phyloP scores from a whole-genome alignment of 1,140 invertebrate genomes.

The Caenorhabditis tropicalis region DNA sequence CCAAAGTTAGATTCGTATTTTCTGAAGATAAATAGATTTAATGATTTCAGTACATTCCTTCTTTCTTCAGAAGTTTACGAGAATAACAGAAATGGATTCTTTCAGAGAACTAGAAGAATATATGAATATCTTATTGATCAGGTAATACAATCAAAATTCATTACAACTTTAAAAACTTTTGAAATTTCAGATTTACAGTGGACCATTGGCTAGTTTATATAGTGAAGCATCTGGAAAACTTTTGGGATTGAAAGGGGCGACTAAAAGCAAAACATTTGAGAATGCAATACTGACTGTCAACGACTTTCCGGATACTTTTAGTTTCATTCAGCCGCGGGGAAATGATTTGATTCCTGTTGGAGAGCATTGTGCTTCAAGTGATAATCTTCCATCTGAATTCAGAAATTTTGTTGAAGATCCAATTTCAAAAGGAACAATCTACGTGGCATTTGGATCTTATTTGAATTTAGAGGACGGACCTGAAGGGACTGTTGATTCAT shows the following conservation, averaged over 20 bases:
- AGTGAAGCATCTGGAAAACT: slow-evolving; percentile 34
- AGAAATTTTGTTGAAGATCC: slow-evolving; percentile 58
- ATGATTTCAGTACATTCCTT: not conserved
- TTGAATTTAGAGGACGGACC: slow-evolving; percentile 56
- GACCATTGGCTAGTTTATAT: not conserved
- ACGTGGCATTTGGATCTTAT: slow-evolving; percentile 57
- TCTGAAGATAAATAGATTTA: not conserved
- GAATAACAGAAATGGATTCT: not conserved
- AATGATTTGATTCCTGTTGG: slow-evolving; percentile 5
- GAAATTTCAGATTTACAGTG: slow-evolving; percentile 22
- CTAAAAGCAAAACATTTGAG: not conserved
- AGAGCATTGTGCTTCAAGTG: slow-evolving; percentile 13
- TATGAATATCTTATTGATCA: slow-evolving; percentile 12
- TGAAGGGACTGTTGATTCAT: slow-evolving; percentile 48
- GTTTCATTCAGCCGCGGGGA: not conserved
- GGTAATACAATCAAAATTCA: not conserved
- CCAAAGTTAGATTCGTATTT: not conserved
- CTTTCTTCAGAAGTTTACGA: slow-evolving; percentile 3
- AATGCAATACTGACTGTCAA: slow-evolving; percentile 7
- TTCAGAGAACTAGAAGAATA: not conserved
- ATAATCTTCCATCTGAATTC: slow-evolving; percentile 34
- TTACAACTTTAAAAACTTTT: not conserved
- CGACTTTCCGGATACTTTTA: slow-evolving; percentile 20
- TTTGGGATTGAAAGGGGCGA: not conserved
- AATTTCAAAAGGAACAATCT: slow-evolving; percentile 58